Conservation (phyloP, 2,113 vertebrate genomes). For the Piaya cayana region DNA sequence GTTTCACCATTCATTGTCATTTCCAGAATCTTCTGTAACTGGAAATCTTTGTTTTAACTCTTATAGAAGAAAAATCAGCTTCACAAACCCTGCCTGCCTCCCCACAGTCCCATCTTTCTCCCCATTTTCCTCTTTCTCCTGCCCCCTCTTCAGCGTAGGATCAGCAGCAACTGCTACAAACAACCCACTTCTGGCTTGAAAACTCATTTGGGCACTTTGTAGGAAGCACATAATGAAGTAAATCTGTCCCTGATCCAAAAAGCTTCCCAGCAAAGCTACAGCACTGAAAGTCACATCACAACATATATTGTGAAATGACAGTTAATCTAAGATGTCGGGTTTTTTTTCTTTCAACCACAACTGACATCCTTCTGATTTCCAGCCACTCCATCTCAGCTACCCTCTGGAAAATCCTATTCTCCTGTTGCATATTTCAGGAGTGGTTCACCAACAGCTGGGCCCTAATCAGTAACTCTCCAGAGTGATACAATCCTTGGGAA, state of each 20-base stretch:
- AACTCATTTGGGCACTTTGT: neutral
- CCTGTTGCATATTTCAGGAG: neutral
- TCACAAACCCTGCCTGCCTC: neutral
- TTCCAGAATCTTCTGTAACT: neutral
- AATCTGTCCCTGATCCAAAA: conserved; percentile 13
- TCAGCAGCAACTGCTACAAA: neutral
- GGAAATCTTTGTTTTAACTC: neutral
- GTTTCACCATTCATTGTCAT: neutral
- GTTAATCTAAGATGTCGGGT: neutral
- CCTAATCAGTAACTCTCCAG: neutral
- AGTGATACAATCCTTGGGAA: neutral
- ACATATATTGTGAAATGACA: neutral
- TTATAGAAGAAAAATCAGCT: neutral
- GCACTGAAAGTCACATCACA: neutral
- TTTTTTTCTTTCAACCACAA: neutral
- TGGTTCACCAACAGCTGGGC: neutral
- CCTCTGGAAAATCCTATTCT: neutral
- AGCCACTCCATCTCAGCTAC: neutral
- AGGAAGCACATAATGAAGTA: neutral
- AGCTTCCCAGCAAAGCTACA: conserved; percentile 15
- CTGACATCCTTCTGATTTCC: neutral
- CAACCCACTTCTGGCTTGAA: neutral
- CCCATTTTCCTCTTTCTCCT: neutral
- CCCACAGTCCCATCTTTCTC: neutral
- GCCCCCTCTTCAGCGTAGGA: neutral